Percentiles rank a stretch among this genome's conserved stretches.
phyloP scores from a whole-genome alignment of 2,888 invertebrate species.

The Philonicus albiceps region DNA sequence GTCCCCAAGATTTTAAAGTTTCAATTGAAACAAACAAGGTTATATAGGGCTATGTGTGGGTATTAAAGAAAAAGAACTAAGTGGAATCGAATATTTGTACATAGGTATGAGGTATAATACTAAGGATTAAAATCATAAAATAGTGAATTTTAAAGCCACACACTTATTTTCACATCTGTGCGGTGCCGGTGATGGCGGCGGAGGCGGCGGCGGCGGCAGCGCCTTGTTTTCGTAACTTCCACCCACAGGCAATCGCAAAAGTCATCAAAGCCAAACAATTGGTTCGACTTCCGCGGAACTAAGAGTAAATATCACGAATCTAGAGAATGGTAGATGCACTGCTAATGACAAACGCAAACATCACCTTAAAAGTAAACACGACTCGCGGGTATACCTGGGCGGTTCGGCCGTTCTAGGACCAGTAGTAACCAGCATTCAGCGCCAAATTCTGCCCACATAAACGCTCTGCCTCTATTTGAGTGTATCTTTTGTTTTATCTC shows the following conservation, averaged over 20 bases:
- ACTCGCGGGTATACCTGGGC: slow-evolving; percentile 7
- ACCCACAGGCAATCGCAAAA: background rate
- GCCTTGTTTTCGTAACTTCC: background rate
- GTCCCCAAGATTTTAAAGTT: too few species aligned
- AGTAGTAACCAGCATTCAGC: background rate
- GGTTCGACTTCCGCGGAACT: background rate
- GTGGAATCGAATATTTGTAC: too few species aligned
- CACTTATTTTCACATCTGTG: background rate
- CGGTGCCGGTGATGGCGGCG: background rate
- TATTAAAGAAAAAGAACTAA: too few species aligned
- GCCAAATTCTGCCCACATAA: background rate
- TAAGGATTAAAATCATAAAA: too few species aligned
- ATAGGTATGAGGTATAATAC: too few species aligned
- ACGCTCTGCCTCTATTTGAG: background rate
- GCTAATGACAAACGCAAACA: slow-evolving; percentile 21
- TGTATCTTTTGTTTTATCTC: background rate
- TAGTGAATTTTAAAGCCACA: too few species aligned
- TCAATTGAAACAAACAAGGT: too few species aligned
- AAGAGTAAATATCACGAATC: background rate
- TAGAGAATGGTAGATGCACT: slow-evolving; percentile 2
- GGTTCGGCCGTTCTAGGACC: background rate
- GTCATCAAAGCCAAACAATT: background rate
- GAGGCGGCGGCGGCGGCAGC: background rate
- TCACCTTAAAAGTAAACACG: background rate
- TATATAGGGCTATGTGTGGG: too few species aligned